Percentiles rank a stretch among this genome's conserved stretches.
phyloP scores from a whole-genome alignment of 2,888 invertebrate species.

The Sesamia inferens region DNA sequence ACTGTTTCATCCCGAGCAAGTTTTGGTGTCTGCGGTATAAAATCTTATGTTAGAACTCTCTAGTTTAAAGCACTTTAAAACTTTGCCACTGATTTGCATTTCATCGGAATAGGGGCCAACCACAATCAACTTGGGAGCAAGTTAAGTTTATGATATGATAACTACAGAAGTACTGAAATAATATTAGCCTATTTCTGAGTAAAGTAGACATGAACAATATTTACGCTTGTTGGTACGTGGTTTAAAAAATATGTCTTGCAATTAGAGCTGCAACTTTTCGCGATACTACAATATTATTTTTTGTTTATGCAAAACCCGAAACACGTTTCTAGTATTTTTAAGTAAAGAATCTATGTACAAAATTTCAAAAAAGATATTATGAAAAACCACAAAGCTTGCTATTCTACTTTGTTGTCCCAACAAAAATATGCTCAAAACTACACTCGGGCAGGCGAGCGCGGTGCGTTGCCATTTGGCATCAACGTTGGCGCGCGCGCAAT shows the following conservation, averaged over 20 bases:
- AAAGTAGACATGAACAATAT: background rate
- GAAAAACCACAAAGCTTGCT: too few species aligned
- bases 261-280: background rate
- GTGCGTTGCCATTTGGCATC: too few species aligned
- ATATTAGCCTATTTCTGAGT: background rate
- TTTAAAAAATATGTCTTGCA: background rate
- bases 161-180: background rate
- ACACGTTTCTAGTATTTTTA: too few species aligned
- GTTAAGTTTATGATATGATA: background rate
- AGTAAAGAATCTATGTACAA: too few species aligned
- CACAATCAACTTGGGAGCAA: background rate
- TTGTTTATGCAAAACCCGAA: too few species aligned
- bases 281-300: too few species aligned
- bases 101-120: slow-evolving; percentile 10
- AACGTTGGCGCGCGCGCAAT: too few species aligned
- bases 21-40: slow-evolving; percentile 26
- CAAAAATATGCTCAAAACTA: too few species aligned
- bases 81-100: slow-evolving; percentile 20
- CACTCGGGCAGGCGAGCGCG: too few species aligned
- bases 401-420: too few species aligned
- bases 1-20: slow-evolving; percentile 4
- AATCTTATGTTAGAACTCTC: slow-evolving; percentile 14
- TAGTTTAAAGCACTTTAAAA: slow-evolving; percentile 7
- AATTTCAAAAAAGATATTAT: too few species aligned
- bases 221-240: background rate